Conservation (phyloP, 2,113 vertebrate genomes). For the Ophiodon elongatus region DNA sequence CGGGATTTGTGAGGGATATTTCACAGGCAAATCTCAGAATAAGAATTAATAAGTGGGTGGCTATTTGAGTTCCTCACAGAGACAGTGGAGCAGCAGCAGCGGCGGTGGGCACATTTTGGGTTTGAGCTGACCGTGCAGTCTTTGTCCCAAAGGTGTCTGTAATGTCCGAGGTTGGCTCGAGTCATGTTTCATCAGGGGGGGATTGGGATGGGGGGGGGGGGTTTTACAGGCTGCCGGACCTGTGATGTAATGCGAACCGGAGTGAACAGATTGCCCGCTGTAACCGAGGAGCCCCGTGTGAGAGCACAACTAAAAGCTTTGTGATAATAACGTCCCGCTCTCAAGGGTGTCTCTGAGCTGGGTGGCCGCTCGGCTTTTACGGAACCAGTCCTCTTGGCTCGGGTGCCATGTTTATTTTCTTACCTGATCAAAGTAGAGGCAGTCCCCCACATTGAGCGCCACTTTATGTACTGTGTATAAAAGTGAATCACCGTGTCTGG, state of each 20-base stretch:
- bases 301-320: slow-evolving; percentile 69
- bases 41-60: slow-evolving; percentile 38
- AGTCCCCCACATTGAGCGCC: neutral
- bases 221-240: slow-evolving; percentile 70
- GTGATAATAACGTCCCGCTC: slow-evolving; percentile 49
- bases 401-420: slow-evolving; percentile 19
- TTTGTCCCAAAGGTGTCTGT: slow-evolving; percentile 70
- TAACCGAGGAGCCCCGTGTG: slow-evolving; percentile 53
- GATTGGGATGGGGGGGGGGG: too few relatives aligned
- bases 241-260: slow-evolving; percentile 78
- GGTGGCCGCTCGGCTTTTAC: slow-evolving; percentile 56
- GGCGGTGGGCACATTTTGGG: slow-evolving; percentile 23
- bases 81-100: slow-evolving; percentile 24
- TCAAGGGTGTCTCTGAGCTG: slow-evolving; percentile 42
- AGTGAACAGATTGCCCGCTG: slow-evolving; percentile 62
- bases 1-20: slow-evolving; percentile 47
- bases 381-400: slow-evolving; percentile 40
- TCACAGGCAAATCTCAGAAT: slow-evolving; percentile 26
- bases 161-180: slow-evolving; percentile 62
- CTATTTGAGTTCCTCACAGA: slow-evolving; percentile 23
- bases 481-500: neutral
- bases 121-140: slow-evolving; percentile 47
- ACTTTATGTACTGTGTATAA: neutral
- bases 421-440: slow-evolving; percentile 4
- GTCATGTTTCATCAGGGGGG: slow-evolving; percentile 67